phyloP scores from a whole-genome alignment of 2,888 invertebrate genomes.

The Nephrocerus scutellatus region DNA sequence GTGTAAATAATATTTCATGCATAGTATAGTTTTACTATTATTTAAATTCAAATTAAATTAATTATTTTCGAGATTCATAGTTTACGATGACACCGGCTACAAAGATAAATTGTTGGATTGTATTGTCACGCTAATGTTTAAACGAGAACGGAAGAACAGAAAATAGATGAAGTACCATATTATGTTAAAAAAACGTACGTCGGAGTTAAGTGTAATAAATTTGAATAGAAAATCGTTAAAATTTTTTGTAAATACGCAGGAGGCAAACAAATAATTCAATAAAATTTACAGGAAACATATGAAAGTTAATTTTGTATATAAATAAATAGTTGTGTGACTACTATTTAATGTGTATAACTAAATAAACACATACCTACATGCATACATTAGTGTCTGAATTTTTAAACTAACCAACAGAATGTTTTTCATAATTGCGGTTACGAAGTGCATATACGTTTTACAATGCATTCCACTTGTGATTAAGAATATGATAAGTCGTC shows the following conservation, averaged over 20 bases:
- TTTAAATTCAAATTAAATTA: slow-evolving; percentile 13
- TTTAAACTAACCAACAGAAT: too few species aligned
- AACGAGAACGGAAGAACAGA: neutral
- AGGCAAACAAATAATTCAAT: slow-evolving; percentile 17
- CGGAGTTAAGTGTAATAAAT: slow-evolving; percentile 14
- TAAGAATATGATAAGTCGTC: too few species aligned
- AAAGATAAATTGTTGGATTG: slow-evolving; percentile 10
- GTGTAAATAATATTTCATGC: too few species aligned
- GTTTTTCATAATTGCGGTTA: too few species aligned
- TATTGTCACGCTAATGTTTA: slow-evolving; percentile 2
- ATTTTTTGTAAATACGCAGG: slow-evolving; percentile 22
- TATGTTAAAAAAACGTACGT: slow-evolving; percentile 14
- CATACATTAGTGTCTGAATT: too few species aligned
- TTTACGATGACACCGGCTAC: slow-evolving; percentile 5
- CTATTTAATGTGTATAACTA: too few species aligned
- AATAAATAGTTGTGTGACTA: too few species aligned
- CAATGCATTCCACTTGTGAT: too few species aligned
- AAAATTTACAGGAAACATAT: slow-evolving; percentile 21
- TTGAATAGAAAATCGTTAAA: slow-evolving; percentile 13
- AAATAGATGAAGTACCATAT: slow-evolving; percentile 4
- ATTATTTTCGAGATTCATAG: slow-evolving; percentile 10
- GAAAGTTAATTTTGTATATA: slow-evolving; percentile 5
- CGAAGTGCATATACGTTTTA: too few species aligned
- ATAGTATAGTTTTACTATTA: slow-evolving; percentile 11
- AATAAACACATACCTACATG: too few species aligned